These are phyloP conservation scores for Cydia pomonella DNA, from an alignment of 1,140 invertebrate genomes.

Conservation along the genomic window DNA sequence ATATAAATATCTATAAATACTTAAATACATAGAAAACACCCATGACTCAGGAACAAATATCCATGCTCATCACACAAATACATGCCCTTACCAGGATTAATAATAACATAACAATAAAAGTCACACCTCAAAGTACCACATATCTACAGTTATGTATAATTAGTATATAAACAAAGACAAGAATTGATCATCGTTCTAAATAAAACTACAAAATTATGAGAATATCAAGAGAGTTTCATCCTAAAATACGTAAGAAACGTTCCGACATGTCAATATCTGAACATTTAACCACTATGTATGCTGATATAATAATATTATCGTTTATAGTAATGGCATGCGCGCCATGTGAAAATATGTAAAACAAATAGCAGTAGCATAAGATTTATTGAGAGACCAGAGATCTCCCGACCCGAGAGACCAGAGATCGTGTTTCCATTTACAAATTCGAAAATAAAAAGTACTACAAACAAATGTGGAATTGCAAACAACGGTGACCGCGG, in stretches of 20 bases:
- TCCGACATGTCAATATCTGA: background rate
- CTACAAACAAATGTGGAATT: slow-evolving; percentile 49
- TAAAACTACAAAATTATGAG: no score
- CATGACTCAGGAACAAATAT: no score
- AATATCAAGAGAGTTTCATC: background rate
- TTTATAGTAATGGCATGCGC: background rate
- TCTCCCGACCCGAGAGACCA: no score
- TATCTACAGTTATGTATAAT: no score
- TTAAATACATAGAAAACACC: no score
- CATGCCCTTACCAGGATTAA: no score
- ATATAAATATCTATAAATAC: no score
- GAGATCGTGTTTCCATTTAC: slow-evolving; percentile 35
- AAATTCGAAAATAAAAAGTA: slow-evolving; percentile 50
- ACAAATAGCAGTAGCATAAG: slow-evolving; percentile 14
- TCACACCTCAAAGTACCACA: no score
- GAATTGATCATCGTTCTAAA: no score
- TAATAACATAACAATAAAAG: no score
- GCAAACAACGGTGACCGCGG: slow-evolving; percentile 41
- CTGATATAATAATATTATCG: background rate
- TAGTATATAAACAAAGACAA: no score
- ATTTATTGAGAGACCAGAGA: slow-evolving; percentile 25
- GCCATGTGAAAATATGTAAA: slow-evolving; percentile 14
- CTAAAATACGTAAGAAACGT: background rate
- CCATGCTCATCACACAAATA: no score
- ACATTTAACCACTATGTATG: background rate